Evolutionary conservation across 2,797 vertebrate genomes (phyloP).

Genomic region (Sylvilagus floridanus): DNA sequence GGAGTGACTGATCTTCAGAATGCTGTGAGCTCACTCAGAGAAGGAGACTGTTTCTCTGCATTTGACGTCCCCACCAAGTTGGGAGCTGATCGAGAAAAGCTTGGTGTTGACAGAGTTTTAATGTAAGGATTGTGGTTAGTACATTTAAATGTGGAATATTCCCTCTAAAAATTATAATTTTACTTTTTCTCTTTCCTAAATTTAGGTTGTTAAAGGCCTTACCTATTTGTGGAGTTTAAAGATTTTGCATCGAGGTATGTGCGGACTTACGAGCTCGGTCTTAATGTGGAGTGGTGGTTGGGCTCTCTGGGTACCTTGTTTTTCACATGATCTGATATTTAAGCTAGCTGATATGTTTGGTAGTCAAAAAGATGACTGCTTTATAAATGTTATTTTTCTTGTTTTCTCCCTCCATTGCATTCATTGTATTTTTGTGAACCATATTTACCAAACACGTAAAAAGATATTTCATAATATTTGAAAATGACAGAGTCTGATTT

Average conservation of each 20-base stretch:
- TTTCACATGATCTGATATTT: constrained; percentile 51
- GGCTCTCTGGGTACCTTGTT: not conserved
- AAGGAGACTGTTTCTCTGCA: not conserved
- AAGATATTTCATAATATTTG: constrained; percentile 40
- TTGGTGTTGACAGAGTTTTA: constrained; percentile 1
- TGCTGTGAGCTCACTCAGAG: not conserved
- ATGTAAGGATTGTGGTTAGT: constrained; percentile 32
- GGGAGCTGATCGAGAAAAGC: not conserved
- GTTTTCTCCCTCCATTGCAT: not conserved
- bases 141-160: constrained; percentile 55
- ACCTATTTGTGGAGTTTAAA: constrained; percentile 99
- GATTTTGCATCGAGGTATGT: constrained; percentile 99
- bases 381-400: constrained; percentile 32
- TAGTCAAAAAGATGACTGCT: not conserved
- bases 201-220: constrained; percentile 98
- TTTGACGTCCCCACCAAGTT: not conserved
- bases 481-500: not conserved
- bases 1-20: not conserved
- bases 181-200: constrained; percentile 72
- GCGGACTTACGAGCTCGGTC: not conserved
- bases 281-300: not conserved
- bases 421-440: constrained; percentile 27
- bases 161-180: constrained; percentile 48
- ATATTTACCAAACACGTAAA: constrained; percentile 50
- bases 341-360: constrained; percentile 19